Evolutionary conservation across 2,797 vertebrate species (phyloP).

Genomic region (Chelidonichthys spinosus): DNA sequence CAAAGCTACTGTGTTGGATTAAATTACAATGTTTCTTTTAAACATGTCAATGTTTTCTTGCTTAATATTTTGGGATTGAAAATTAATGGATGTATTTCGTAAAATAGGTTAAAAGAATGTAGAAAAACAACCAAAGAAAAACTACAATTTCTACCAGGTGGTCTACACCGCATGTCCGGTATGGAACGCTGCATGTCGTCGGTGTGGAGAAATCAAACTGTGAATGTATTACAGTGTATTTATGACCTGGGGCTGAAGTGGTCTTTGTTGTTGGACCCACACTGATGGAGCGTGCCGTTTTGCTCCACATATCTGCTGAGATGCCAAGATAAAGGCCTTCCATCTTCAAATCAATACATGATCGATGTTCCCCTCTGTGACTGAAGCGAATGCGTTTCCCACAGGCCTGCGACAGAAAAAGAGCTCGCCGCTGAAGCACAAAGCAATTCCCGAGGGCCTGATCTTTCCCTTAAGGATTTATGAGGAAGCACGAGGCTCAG

Average conservation of each 20-base stretch:
- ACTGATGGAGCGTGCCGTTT: background rate
- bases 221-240: background rate
- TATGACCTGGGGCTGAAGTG: background rate
- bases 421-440: background rate
- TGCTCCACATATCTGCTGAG: background rate
- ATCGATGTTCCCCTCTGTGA: conserved; percentile 46
- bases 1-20: background rate
- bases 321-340: conserved; percentile 32
- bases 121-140: background rate
- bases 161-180: background rate
- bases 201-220: background rate
- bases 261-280: conserved; percentile 8
- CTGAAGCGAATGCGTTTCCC: conserved; percentile 21
- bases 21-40: too few species aligned
- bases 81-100: background rate
- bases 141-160: background rate
- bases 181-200: background rate
- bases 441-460: background rate
- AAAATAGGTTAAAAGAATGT: background rate
- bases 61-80: background rate
- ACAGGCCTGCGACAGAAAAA: conserved; percentile 20
- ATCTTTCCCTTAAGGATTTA: conserved; percentile 9
- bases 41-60: background rate
- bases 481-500: background rate
- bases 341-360: conserved; percentile 42